Evolutionary conservation across 2,113 vertebrate species (phyloP), one percentile per base, ranked within the genome.

Genomic region (Bufo bufo): DNA sequence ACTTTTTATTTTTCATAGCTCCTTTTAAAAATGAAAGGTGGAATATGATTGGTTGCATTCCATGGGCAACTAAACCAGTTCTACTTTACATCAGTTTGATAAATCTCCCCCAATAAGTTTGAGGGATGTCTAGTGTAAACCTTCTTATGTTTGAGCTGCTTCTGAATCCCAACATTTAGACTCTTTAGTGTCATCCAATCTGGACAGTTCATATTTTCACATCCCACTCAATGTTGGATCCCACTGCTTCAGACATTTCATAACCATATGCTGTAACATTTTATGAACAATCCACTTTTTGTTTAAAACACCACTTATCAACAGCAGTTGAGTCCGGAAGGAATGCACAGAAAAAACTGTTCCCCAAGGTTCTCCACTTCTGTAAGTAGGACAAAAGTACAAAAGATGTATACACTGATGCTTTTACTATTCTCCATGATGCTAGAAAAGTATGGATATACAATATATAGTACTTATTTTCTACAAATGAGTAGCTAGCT

Each of bases 271-370:
- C 82, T 72, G 52, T 75, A 75, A 59, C 54, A 59, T 75, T 85
- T 85, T 85, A 85, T 85, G 71, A 85, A 85, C 84, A 85, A 85
- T 85, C 52, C 52, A 20, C 52, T 75, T 77, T 85, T 85, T 85
- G 84, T 85, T 85, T 19, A 61, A 85, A 75, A 75, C 74, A 85
- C 71, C 17, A 75, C 49, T 61, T 85, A 58, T 75, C 65, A 72
- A 61, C 71, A 75, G 56, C 14, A 43, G 54, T 85, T 72, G 54
- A 33, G 19, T 56, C 52, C 71, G 59, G 23, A 19, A 54, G 45
- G 52, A 75, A 85, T 59, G 3, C 33, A 49, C 80, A 49, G 63
- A 52, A n/a, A 72, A 47, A 20, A 45, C 1, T 75, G 69, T 61
- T 85, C 10, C 66, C 71, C 23, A 85, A 75, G 52, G 50, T 56